A percentile compares a stretch with the other conserved stretches of the same genome.
These are phyloP conservation scores for Chrysotoxum bicinctum DNA, from an alignment of 2,888 invertebrate species.

Conservation along the genomic window DNA sequence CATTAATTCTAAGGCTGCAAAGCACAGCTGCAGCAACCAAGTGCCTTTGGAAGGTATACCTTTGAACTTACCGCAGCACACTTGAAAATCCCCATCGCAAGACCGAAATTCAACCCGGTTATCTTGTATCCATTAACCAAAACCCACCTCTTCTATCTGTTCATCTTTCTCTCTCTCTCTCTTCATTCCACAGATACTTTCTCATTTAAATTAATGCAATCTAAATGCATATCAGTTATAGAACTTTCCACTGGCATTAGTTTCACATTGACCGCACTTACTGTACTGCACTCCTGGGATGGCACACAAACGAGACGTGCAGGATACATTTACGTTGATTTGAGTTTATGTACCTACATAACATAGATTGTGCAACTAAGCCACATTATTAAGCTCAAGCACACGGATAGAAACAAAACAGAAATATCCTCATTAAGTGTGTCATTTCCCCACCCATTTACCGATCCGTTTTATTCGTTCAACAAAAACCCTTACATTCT, in stretches of 20 bases:
- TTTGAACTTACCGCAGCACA: constrained; percentile 19
- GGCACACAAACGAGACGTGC: not conserved
- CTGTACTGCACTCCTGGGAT: constrained; percentile 24
- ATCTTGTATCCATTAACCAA: constrained; percentile 28
- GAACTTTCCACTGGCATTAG: constrained; percentile 27
- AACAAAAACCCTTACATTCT: constrained; percentile 12
- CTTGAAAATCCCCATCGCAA: constrained; percentile 1
- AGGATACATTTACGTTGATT: constrained; percentile 7
- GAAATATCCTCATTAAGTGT: constrained; percentile 19
- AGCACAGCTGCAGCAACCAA: constrained; percentile 14
- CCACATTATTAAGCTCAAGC: constrained; percentile 40
- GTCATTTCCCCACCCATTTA: constrained; percentile 35
- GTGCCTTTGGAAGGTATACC: not conserved
- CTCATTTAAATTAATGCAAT: constrained; percentile 57
- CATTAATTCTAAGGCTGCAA: constrained; percentile 57
- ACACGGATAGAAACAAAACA: not conserved
- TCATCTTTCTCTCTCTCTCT: not conserved
- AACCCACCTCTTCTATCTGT: not conserved
- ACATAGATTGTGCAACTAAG: not conserved
- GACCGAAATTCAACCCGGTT: constrained; percentile 29
- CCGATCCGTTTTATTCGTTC: constrained; percentile 30
- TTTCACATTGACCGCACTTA: constrained; percentile 50
- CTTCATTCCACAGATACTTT: not conserved
- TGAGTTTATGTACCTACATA: not conserved
- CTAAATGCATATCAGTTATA: constrained; percentile 54